phyloP scores from a whole-genome alignment of 2,888 invertebrate genomes.

The Hipparchia sbordonii region DNA sequence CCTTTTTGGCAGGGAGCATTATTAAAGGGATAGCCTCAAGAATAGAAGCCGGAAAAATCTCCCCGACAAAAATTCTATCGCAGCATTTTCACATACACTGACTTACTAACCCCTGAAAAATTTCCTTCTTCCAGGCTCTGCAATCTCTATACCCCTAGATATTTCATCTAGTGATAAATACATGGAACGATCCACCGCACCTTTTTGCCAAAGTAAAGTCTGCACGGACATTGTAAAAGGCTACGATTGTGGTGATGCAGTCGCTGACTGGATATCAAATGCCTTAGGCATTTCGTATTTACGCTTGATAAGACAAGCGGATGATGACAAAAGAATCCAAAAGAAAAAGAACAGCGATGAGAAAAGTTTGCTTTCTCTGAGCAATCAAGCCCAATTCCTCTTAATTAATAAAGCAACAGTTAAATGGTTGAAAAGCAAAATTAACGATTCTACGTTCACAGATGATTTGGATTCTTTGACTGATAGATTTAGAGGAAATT shows the following conservation, averaged over 20 bases:
- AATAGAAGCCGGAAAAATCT: no score
- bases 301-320: slow-evolving; percentile 85
- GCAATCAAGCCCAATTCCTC: slow-evolving; percentile 94
- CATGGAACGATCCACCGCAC: slow-evolving; percentile 49
- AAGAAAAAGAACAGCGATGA: slow-evolving; percentile 59
- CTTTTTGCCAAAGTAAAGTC: slow-evolving; percentile 90
- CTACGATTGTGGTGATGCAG: slow-evolving; percentile 92
- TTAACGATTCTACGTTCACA: slow-evolving; percentile 77
- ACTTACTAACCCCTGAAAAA: background rate
- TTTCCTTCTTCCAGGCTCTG: slow-evolving; percentile 63
- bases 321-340: slow-evolving; percentile 57
- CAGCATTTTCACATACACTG: background rate
- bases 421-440: slow-evolving; percentile 85
- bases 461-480: slow-evolving; percentile 84
- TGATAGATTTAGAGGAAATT: slow-evolving; percentile 94
- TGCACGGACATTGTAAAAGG: slow-evolving; percentile 92
- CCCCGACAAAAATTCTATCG: background rate
- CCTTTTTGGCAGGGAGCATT: no score
- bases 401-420: slow-evolving; percentile 91
- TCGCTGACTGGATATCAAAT: slow-evolving; percentile 90
- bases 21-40: no score
- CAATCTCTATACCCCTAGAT: slow-evolving; percentile 81
- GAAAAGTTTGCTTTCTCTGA: slow-evolving; percentile 80
- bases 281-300: slow-evolving; percentile 87
- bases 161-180: slow-evolving; percentile 46